Evolutionary conservation across 1,140 invertebrate species (phyloP).

Genomic region (Meloidogyne chitwoodi): DNA sequence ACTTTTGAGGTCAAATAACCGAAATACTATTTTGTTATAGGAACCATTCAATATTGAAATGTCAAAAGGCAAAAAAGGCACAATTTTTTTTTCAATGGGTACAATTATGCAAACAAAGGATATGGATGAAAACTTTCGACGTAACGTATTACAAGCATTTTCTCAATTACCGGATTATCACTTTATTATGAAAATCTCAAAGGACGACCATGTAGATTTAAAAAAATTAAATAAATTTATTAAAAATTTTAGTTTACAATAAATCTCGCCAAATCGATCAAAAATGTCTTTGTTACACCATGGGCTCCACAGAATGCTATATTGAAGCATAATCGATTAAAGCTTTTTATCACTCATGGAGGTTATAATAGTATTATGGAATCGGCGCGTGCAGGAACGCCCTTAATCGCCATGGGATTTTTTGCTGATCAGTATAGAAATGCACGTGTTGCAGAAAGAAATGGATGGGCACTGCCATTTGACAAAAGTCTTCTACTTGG

Average conservation of each 20-base stretch:
- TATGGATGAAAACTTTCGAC: conserved; percentile 14
- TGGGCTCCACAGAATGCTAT: conserved; percentile 35
- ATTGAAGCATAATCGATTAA: conserved; percentile 30
- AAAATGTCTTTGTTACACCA: conserved; percentile 26
- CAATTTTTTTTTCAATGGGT: conserved; percentile 35
- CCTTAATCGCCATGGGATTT: conserved; percentile 35
- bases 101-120: conserved; percentile 27
- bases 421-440: conserved; percentile 44
- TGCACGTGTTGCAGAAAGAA: conserved; percentile 25
- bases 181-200: conserved; percentile 35
- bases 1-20: not conserved
- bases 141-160: conserved; percentile 28
- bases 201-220: conserved; percentile 26
- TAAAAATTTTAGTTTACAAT: not conserved
- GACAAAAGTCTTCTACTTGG: conserved; percentile 23
- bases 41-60: conserved; percentile 22
- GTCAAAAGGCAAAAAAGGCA: conserved; percentile 22
- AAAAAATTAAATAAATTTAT: not conserved
- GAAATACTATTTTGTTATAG: not conserved
- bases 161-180: conserved; percentile 30
- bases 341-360: conserved; percentile 47
- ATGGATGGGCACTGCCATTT: conserved; percentile 37
- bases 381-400: conserved; percentile 30
- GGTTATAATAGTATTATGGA: conserved; percentile 47
- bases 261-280: conserved; percentile 1